These are phyloP conservation scores for Omphaloscelis lunosa DNA, from an alignment of 2,888 invertebrate species.

Conservation along the genomic window DNA sequence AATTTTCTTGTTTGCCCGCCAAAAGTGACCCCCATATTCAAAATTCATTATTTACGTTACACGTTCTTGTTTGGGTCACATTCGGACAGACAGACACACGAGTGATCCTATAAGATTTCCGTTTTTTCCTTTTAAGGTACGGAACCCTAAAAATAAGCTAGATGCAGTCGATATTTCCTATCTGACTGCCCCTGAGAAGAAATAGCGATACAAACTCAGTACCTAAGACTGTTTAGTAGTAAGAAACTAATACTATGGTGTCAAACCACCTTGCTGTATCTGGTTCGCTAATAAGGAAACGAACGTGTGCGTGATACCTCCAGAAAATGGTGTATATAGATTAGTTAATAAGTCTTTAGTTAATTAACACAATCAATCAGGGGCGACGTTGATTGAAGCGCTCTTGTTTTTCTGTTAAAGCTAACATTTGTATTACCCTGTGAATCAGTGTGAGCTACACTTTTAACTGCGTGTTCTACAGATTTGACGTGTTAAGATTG, in stretches of 20 bases:
- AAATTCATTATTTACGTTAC: too few species aligned
- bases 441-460: constrained; percentile 32
- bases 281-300: background rate
- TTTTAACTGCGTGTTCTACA: constrained; percentile 13
- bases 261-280: background rate
- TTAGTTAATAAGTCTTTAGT: constrained; percentile 69
- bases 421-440: constrained; percentile 59
- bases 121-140: too few species aligned
- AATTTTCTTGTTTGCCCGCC: too few species aligned
- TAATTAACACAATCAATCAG: constrained; percentile 82
- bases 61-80: too few species aligned
- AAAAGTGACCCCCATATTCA: too few species aligned
- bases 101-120: too few species aligned
- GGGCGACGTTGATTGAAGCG: constrained; percentile 80
- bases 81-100: too few species aligned
- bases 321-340: constrained; percentile 52
- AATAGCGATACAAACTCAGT: too few species aligned
- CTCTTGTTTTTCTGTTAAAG: constrained; percentile 66
- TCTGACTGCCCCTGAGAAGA: too few species aligned
- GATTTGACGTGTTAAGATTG: background rate
- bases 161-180: too few species aligned
- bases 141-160: too few species aligned
- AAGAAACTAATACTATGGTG: background rate
- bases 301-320: constrained; percentile 42
- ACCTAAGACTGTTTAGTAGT: background rate